phyloP scores from a whole-genome alignment of 1,140 invertebrate species.

The Pygmarrhopalites habei region DNA sequence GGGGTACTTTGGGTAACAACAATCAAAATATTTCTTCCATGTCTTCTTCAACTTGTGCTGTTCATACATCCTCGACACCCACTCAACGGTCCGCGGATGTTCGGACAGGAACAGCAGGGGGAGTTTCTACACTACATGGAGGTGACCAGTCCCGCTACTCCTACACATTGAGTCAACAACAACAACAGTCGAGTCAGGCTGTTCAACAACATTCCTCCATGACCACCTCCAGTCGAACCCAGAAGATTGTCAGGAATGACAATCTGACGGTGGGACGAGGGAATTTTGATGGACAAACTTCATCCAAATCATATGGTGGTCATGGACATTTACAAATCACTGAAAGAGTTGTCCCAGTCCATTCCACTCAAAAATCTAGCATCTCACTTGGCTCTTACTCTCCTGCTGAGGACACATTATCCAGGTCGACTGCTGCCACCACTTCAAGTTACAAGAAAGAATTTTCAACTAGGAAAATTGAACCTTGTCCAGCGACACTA shows the following conservation, averaged over 20 bases:
- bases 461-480: slow-evolving; percentile 25
- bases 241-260: slow-evolving; percentile 21
- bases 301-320: slow-evolving; percentile 26
- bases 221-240: slow-evolving; percentile 8
- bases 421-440: neutral
- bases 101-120: too few relatives aligned
- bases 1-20: too few relatives aligned
- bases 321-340: slow-evolving; percentile 18
- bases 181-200: neutral
- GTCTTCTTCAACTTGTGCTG: neutral
- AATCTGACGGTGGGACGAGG: slow-evolving; percentile 29
- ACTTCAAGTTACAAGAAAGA: slow-evolving; percentile 31
- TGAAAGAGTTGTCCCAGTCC: slow-evolving; percentile 32
- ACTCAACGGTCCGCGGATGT: neutral
- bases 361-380: slow-evolving; percentile 31
- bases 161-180: slow-evolving; percentile 4
- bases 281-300: slow-evolving; percentile 28
- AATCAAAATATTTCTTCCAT: too few relatives aligned
- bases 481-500: slow-evolving; percentile 34
- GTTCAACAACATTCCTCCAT: neutral
- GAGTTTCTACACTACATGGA: too few relatives aligned
- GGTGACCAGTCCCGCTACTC: slow-evolving; percentile 15
- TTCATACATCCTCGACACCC: neutral
- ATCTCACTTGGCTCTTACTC: slow-evolving; percentile 35
- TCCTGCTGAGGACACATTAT: neutral